Conservation (phyloP, 2,888 invertebrate species). For the Drosophila robusta region DNA sequence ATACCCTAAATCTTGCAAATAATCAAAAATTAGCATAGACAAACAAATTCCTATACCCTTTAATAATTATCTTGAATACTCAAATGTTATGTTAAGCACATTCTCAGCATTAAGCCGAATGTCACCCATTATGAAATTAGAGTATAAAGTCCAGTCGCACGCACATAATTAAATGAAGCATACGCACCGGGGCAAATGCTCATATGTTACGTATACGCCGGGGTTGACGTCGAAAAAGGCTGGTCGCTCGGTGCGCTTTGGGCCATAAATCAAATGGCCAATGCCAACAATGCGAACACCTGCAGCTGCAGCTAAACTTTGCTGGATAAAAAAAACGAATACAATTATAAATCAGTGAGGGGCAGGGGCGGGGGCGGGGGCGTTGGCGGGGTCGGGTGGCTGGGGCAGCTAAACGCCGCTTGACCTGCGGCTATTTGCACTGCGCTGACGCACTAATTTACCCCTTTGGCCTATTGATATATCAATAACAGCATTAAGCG, state of each 20-base stretch:
- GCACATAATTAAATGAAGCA: conserved; percentile 60
- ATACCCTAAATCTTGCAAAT: no score
- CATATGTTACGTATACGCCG: conserved; percentile 55
- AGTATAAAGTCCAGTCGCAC: conserved; percentile 12
- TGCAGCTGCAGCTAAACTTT: conserved; percentile 31
- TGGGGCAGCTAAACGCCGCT: conserved; percentile 15
- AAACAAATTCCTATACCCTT: no score
- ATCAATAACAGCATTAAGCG: conserved; percentile 37
- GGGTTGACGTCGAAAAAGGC: conserved; percentile 52
- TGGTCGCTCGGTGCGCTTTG: conserved; percentile 40
- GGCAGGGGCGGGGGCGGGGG: neutral
- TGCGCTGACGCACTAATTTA: conserved; percentile 58
- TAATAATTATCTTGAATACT: no score
- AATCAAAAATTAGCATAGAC: no score
- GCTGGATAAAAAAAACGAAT: conserved; percentile 4
- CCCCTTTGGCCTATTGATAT: conserved; percentile 55
- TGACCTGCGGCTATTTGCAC: conserved; percentile 43
- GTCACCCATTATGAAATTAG: neutral
- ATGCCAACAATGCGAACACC: conserved; percentile 53
- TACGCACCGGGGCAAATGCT: conserved; percentile 26
- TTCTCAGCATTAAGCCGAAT: no score
- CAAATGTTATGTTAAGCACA: neutral
- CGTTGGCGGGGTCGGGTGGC: no score
- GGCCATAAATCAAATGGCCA: conserved; percentile 61
- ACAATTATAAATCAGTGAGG: conserved; percentile 34